Evolutionary conservation across 2,797 vertebrate species (phyloP).

Genomic region (Aplochiton taeniatus): DNA sequence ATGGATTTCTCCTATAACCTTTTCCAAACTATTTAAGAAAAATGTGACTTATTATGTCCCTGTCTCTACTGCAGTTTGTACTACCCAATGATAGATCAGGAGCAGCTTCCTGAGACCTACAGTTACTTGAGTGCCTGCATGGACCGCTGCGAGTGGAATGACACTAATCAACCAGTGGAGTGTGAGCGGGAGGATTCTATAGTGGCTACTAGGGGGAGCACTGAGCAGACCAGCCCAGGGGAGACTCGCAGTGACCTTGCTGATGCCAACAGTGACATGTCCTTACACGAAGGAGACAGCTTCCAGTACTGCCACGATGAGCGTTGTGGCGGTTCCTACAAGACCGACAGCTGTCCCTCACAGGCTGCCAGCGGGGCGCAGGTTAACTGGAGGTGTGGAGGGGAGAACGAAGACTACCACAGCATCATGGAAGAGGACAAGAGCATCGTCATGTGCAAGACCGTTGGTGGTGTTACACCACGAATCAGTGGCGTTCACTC

Average conservation of each 20-base stretch:
- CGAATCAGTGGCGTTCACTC: not conserved
- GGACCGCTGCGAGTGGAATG: constrained; percentile 14
- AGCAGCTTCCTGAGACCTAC: constrained; percentile 36
- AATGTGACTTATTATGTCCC: too few species aligned
- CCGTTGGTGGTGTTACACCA: not conserved
- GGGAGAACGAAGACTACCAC: constrained; percentile 7
- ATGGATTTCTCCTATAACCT: not conserved
- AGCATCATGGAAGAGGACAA: constrained; percentile 39
- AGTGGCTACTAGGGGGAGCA: constrained; percentile 22
- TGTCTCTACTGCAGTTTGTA: constrained; percentile 4
- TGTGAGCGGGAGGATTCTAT: constrained; percentile 1
- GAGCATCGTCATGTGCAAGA: constrained; percentile 20
- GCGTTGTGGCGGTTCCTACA: constrained; percentile 1
- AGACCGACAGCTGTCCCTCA: constrained; percentile 3
- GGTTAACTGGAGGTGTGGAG: not conserved
- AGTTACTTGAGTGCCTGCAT: constrained; percentile 33
- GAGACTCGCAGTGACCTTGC: not conserved
- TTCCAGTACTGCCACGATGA: not conserved
- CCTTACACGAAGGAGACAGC: not conserved
- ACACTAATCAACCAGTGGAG: not conserved
- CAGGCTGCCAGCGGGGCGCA: constrained; percentile 17
- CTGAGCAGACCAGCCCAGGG: not conserved
- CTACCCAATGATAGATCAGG: not conserved
- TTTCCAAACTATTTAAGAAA: too few species aligned
- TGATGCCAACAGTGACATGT: not conserved